These are phyloP conservation scores for Leptinotarsa undecemlineata DNA, from an alignment of 1,140 invertebrate species.

Conservation along the genomic window DNA sequence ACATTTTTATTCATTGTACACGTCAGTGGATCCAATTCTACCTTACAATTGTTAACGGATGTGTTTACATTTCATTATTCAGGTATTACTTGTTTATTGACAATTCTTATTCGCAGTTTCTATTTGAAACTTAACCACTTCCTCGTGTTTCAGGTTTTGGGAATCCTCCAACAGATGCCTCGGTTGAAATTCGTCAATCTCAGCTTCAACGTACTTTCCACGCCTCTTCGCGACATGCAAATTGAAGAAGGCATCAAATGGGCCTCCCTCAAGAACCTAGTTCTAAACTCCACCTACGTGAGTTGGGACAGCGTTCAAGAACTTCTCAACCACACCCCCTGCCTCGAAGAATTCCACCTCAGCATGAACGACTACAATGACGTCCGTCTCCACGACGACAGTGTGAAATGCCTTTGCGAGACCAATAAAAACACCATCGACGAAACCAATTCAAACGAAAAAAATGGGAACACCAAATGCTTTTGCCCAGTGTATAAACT, in stretches of 20 bases:
- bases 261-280: slow-evolving; percentile 73
- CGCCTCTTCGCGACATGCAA: slow-evolving; percentile 60
- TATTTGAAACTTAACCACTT: too few relatives aligned
- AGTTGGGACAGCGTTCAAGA: slow-evolving; percentile 81
- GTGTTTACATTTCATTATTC: too few relatives aligned
- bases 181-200: slow-evolving; percentile 87
- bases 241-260: slow-evolving; percentile 52
- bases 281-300: slow-evolving; percentile 84
- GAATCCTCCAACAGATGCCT: slow-evolving; percentile 83
- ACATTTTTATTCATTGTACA: too few relatives aligned
- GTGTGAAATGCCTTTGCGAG: slow-evolving; percentile 36
- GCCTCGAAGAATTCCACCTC: slow-evolving; percentile 86
- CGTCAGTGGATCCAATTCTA: too few relatives aligned
- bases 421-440: slow-evolving; percentile 41
- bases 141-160: slow-evolving; percentile 68
- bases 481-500: slow-evolving; percentile 50
- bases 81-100: too few relatives aligned
- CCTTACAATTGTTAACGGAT: too few relatives aligned
- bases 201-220: slow-evolving; percentile 81
- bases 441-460: slow-evolving; percentile 26
- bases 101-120: too few relatives aligned
- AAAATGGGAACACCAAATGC: slow-evolving; percentile 29
- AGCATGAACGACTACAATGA: slow-evolving; percentile 84
- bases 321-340: slow-evolving; percentile 73
- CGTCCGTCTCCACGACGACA: slow-evolving; percentile 60